phyloP scores from a whole-genome alignment of 2,888 invertebrate genomes.

The Pachymerium ferrugineum region DNA sequence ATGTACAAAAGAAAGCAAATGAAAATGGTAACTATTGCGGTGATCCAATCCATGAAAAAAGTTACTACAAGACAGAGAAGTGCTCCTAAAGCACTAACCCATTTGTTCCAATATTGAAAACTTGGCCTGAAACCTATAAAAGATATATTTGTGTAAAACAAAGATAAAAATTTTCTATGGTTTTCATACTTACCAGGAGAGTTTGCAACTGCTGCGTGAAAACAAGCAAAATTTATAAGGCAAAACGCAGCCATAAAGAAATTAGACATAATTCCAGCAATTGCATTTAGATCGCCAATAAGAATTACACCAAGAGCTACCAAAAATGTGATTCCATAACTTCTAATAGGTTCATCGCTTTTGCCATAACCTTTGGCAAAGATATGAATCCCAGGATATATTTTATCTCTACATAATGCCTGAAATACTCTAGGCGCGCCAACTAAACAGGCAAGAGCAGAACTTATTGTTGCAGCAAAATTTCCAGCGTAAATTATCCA shows the following conservation, averaged over 20 bases:
- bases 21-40: slow-evolving; percentile 51
- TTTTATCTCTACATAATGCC: slow-evolving; percentile 55
- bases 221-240: slow-evolving; percentile 54
- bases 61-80: slow-evolving; percentile 48
- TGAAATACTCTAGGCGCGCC: slow-evolving; percentile 73
- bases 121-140: slow-evolving; percentile 47
- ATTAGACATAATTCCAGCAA: slow-evolving; percentile 54
- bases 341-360: slow-evolving; percentile 53
- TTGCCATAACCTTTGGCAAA: slow-evolving; percentile 55
- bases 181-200: slow-evolving; percentile 47
- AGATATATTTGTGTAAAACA: neutral
- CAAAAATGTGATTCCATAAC: slow-evolving; percentile 52
- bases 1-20: slow-evolving; percentile 47
- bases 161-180: neutral
- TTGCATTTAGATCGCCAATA: slow-evolving; percentile 53
- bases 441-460: slow-evolving; percentile 87
- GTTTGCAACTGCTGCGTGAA: slow-evolving; percentile 52
- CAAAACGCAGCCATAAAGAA: slow-evolving; percentile 54
- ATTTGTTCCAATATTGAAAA: slow-evolving; percentile 73
- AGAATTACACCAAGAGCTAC: slow-evolving; percentile 52
- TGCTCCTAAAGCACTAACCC: slow-evolving; percentile 78
- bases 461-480: slow-evolving; percentile 93
- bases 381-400: slow-evolving; percentile 53
- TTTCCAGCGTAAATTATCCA: slow-evolving; percentile 93
- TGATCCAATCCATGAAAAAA: slow-evolving; percentile 55